A percentile compares a stretch with the other conserved stretches of the same genome.
Evolutionary conservation across 2,797 vertebrate species (phyloP).

Genomic region (Hafferia zeledoni): DNA sequence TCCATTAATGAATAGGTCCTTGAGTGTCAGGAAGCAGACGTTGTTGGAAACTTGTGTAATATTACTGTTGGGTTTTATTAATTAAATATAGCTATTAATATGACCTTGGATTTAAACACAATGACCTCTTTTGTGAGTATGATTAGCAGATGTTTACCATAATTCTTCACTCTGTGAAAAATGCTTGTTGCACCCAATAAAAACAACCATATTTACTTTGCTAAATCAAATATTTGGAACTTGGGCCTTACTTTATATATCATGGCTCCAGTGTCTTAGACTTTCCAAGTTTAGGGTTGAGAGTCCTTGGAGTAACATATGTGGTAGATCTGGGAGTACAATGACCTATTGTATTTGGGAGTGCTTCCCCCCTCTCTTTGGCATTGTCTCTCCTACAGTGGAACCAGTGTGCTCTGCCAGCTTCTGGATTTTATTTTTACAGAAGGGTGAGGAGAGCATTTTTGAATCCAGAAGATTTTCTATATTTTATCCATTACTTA

Average conservation of each 20-base stretch:
- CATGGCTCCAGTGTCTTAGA: slow-evolving; percentile 59
- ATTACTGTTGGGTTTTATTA: slow-evolving; percentile 73
- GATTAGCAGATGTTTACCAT: slow-evolving; percentile 79
- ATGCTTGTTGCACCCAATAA: slow-evolving; percentile 76
- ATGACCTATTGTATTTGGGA: slow-evolving; percentile 68
- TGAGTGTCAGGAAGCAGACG: slow-evolving; percentile 62
- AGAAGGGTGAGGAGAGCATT: not conserved
- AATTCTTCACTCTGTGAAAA: slow-evolving; percentile 73
- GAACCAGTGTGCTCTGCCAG: slow-evolving; percentile 43
- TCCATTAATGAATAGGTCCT: slow-evolving; percentile 62
- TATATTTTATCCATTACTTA: slow-evolving; percentile 44
- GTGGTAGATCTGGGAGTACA: slow-evolving; percentile 68
- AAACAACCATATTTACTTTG: slow-evolving; percentile 78
- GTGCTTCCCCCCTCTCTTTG: not conserved
- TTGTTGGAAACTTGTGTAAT: slow-evolving; percentile 67
- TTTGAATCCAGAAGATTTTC: slow-evolving; percentile 28
- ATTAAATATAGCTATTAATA: slow-evolving; percentile 78
- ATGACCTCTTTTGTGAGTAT: slow-evolving; percentile 77
- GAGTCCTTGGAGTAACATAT: slow-evolving; percentile 76
- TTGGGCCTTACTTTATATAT: slow-evolving; percentile 74
- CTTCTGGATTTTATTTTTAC: slow-evolving; percentile 44
- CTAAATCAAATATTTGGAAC: slow-evolving; percentile 75
- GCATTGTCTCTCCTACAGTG: slow-evolving; percentile 45
- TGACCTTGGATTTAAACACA: slow-evolving; percentile 76
- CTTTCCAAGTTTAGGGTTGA: slow-evolving; percentile 67